These are phyloP conservation scores for Brachyptera putata DNA, from an alignment of 2,888 invertebrate genomes.

Conservation along the genomic window DNA sequence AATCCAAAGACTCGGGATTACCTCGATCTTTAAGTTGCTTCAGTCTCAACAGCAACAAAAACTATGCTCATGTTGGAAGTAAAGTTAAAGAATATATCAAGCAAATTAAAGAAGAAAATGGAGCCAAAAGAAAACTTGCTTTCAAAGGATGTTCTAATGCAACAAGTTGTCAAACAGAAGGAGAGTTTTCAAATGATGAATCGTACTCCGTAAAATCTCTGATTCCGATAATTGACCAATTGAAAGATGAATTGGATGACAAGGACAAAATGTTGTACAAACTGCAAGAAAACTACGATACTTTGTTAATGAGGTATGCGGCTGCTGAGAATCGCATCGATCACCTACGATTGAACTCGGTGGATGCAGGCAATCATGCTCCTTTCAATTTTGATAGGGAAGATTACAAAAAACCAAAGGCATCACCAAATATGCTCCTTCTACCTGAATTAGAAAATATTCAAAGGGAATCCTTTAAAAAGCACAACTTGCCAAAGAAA, in stretches of 20 bases:
- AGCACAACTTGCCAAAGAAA: background rate
- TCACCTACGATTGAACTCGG: conserved; percentile 23
- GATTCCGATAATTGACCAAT: conserved; percentile 20
- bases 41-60: conserved; percentile 34
- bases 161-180: background rate
- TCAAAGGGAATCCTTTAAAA: background rate
- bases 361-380: background rate
- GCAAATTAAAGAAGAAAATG: conserved; percentile 34
- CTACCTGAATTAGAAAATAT: background rate
- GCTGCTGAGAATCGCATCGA: conserved; percentile 34
- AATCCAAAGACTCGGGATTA: conserved; percentile 37
- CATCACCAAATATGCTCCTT: conserved; percentile 3
- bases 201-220: background rate
- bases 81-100: conserved; percentile 38
- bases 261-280: conserved; percentile 30
- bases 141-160: background rate
- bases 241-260: conserved; percentile 31
- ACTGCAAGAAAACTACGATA: conserved; percentile 32
- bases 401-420: conserved; percentile 3
- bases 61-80: conserved; percentile 38
- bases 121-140: background rate
- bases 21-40: conserved; percentile 36
- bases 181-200: conserved; percentile 1
- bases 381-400: background rate
- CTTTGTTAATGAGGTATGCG: conserved; percentile 32